These are phyloP conservation scores for Hyperoodon ampullatus DNA, from an alignment of 2,113 vertebrate genomes.

Conservation along the genomic window DNA sequence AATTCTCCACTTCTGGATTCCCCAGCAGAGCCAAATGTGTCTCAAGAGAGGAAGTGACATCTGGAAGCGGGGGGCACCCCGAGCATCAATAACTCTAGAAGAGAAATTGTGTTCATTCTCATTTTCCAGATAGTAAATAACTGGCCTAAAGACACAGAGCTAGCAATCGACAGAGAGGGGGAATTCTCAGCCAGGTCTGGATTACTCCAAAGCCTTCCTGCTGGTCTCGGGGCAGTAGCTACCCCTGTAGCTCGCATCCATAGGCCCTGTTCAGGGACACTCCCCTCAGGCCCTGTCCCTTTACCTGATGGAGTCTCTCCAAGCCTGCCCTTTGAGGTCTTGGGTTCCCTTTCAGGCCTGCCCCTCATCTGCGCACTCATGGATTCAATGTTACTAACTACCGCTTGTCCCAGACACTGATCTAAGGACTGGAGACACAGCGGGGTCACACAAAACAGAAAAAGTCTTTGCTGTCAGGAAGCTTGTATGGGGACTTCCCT, in stretches of 20 bases:
- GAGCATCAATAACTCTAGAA: not conserved
- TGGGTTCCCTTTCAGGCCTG: not conserved
- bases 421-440: not conserved
- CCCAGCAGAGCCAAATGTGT: not conserved
- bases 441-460: not conserved
- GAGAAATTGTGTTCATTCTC: not conserved
- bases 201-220: not conserved
- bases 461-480: not conserved
- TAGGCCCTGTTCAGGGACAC: too few relatives aligned
- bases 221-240: not conserved
- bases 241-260: not conserved
- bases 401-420: not conserved
- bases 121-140: not conserved
- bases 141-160: not conserved
- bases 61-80: not conserved
- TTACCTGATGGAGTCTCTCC: not conserved
- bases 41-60: not conserved
- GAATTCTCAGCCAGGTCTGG: not conserved
- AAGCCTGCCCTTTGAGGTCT: not conserved
- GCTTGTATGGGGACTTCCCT: not conserved
- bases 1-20: not conserved
- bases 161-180: not conserved
- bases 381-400: not conserved
- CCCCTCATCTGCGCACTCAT: not conserved
- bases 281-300: not conserved